These are phyloP conservation scores for Champsocephalus esox DNA, from an alignment of 2,797 vertebrate genomes.

Conservation along the genomic window DNA sequence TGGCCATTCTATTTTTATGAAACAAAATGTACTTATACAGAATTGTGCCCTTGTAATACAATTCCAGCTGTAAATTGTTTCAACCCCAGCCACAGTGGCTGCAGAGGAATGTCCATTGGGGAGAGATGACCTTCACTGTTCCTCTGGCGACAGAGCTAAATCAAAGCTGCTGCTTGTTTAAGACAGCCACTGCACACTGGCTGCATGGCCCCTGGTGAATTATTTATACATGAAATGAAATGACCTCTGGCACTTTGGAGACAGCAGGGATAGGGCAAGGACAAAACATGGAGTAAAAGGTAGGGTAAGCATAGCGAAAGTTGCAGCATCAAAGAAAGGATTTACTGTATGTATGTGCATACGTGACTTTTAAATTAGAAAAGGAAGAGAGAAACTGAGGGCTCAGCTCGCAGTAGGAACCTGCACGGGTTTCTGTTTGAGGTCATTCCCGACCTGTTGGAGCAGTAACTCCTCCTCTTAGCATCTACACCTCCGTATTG, in stretches of 20 bases:
- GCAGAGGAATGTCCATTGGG: slow-evolving; percentile 54
- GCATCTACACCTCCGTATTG: neutral
- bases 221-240: slow-evolving; percentile 77
- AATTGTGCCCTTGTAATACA: slow-evolving; percentile 49
- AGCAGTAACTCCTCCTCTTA: slow-evolving; percentile 6
- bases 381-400: slow-evolving; percentile 22
- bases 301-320: slow-evolving; percentile 16
- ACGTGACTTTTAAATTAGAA: slow-evolving; percentile 9
- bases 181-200: slow-evolving; percentile 62
- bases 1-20: slow-evolving; percentile 36
- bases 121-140: slow-evolving; percentile 76
- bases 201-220: slow-evolving; percentile 72
- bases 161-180: slow-evolving; percentile 79
- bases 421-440: slow-evolving; percentile 40
- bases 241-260: slow-evolving; percentile 66
- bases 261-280: slow-evolving; percentile 51
- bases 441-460: slow-evolving; percentile 48
- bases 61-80: slow-evolving; percentile 61
- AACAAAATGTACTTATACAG: slow-evolving; percentile 23
- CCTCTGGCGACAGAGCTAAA: slow-evolving; percentile 75
- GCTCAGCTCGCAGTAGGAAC: slow-evolving; percentile 34
- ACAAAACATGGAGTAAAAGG: slow-evolving; percentile 39
- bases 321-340: slow-evolving; percentile 8
- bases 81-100: slow-evolving; percentile 54
- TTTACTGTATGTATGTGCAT: slow-evolving; percentile 20